Evolutionary conservation across 2,113 vertebrate species (phyloP), one percentile per base, ranked within the genome.

Genomic region (Lanius ludovicianus): DNA sequence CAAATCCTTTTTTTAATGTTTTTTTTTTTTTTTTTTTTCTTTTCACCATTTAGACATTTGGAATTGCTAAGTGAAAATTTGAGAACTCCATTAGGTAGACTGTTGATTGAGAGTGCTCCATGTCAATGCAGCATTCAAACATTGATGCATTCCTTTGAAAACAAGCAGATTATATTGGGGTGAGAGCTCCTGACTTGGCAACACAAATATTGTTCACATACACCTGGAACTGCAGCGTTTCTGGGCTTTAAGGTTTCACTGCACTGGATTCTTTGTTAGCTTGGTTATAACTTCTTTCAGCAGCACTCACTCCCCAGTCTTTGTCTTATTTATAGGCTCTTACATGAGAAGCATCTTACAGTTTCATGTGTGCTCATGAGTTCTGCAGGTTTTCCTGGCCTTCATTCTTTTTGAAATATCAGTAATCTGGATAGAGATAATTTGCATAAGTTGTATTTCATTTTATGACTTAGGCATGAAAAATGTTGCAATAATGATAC

Each of bases 401-500:
- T 53, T 65, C 39, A 8, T 46, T 90, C 30, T 78, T 89, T 78
- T 30, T 59, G 52, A 80, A 77, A 59, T 76, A 37, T 21, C 59
- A 47, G 30, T 42, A 80, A 87, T 87, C 70, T 79, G 33, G 33
- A 18, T 11, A 52, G 67, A 83, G 64, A 74, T 71, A 20, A 93
- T 97, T 93, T 93, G 60, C 75, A 71, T 92, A 85, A 70, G 24
- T 59, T 81, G 52, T 71, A 67, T 92, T 94, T 97, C 28, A 82
- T 84, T 90, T 64, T 88, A 70, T 93, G 78, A 88, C 24, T 74
- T 63, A 30, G 60, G 65, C 56, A 78, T 94, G 94, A 96, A 93
- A 88, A 94, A 95, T 95, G 84, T 84, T 81, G 68, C 37, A 87
- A 42, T 96, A 92, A 93, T 78, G 80, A 90, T 93, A 71, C 64